phyloP scores from a whole-genome alignment of 37 sponge, comb jelly and placozoan species.

The Mnemiopsis leidyi region DNA sequence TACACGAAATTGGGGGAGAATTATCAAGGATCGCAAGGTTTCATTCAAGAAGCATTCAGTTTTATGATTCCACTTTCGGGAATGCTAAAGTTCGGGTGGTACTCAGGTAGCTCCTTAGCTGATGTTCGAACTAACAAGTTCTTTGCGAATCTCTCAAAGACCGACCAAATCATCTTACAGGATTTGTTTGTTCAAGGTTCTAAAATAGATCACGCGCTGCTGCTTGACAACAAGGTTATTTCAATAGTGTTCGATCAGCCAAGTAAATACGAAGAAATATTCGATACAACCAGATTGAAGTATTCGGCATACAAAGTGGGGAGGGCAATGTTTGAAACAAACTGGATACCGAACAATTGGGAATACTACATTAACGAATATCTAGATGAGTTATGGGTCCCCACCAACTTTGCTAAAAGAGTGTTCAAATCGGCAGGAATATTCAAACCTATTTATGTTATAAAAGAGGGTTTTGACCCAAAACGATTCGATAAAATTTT shows the following conservation, averaged over 20 bases:
- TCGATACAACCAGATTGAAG: not conserved
- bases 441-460: not conserved
- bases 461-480: not conserved
- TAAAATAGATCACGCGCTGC: not conserved
- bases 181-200: not conserved
- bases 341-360: not conserved
- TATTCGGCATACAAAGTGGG: slow-evolving; percentile 11
- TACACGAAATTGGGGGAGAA: not conserved
- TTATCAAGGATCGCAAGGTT: not conserved
- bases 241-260: slow-evolving; percentile 38
- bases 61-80: not conserved
- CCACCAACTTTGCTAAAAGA: not conserved
- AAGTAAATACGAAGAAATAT: not conserved
- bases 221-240: not conserved
- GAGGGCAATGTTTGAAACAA: slow-evolving; percentile 57
- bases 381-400: slow-evolving; percentile 50
- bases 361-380: not conserved
- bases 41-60: not conserved
- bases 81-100: not conserved
- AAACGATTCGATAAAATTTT: not conserved
- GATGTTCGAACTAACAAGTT: not conserved
- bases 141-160: not conserved
- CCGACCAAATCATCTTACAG: not conserved
- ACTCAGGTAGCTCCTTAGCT: not conserved
- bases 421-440: slow-evolving; percentile 12